phyloP scores from a whole-genome alignment of 1,140 invertebrate species.

The Apis laboriosa region DNA sequence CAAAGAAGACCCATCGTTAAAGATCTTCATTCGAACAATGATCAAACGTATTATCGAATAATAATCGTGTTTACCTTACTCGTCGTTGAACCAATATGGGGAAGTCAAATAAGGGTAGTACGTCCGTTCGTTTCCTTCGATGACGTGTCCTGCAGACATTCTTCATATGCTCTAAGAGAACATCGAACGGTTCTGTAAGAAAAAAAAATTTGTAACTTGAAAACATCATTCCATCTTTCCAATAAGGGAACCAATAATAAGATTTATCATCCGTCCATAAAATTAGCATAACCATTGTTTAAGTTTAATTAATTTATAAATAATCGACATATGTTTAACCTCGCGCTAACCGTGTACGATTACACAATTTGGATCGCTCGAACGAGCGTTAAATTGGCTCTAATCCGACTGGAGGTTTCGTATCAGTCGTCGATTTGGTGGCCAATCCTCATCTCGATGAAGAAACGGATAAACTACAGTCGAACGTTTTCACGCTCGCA shows the following conservation, averaged over 20 bases:
- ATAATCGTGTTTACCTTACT: constrained; percentile 10
- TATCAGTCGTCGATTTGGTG: background rate
- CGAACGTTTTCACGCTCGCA: no score
- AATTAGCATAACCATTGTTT: background rate
- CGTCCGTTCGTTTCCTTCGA: constrained; percentile 2
- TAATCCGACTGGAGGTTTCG: background rate
- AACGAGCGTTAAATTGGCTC: constrained; percentile 3
- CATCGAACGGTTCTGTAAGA: background rate
- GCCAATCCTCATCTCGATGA: no score
- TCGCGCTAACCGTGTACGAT: background rate
- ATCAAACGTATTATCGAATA: constrained; percentile 66
- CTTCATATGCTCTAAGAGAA: background rate
- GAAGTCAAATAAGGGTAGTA: constrained; percentile 56
- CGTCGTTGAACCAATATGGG: constrained; percentile 31
- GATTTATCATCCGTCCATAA: background rate
- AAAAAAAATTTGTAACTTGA: background rate
- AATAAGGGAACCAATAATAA: background rate
- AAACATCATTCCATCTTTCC: background rate
- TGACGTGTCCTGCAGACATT: background rate
- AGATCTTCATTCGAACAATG: constrained; percentile 50
- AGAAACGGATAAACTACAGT: no score
- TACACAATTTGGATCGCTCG: constrained; percentile 17
- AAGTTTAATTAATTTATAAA: background rate
- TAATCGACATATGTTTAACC: background rate
- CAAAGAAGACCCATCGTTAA: background rate